Conservation (phyloP, 1,140 invertebrate genomes). For the Probaryconus sp. region DNA sequence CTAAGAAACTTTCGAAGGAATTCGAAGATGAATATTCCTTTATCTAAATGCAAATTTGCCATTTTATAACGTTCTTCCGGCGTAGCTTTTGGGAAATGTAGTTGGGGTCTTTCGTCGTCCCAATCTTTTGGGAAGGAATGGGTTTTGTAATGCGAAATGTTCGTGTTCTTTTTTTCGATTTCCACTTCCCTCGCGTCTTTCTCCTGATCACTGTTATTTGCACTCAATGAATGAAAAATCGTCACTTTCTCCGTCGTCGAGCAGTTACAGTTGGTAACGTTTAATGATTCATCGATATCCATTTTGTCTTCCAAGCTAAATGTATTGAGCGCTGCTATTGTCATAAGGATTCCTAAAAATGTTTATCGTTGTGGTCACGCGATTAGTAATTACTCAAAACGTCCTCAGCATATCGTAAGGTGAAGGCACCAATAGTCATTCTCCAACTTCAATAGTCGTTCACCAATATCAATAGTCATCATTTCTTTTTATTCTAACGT, state of each 20-base stretch:
- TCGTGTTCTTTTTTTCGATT: conserved; percentile 63
- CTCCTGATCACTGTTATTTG: conserved; percentile 23
- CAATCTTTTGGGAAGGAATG: conserved; percentile 61
- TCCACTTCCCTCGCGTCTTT: conserved; percentile 33
- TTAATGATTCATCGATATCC: conserved; percentile 39
- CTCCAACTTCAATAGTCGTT: no score
- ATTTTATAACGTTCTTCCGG: conserved; percentile 74
- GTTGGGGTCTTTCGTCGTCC: conserved; percentile 61
- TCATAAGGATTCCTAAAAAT: conserved; percentile 56
- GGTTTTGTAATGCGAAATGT: conserved; percentile 68
- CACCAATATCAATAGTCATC: no score
- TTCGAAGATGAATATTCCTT: conserved; percentile 78
- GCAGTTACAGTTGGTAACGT: conserved; percentile 65
- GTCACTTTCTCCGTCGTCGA: conserved; percentile 64
- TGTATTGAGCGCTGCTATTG: conserved; percentile 37
- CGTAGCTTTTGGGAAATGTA: conserved; percentile 71
- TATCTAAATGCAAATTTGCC: conserved; percentile 77
- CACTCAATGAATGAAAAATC: conserved; percentile 56
- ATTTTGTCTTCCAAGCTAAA: conserved; percentile 48
- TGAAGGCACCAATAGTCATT: no score
- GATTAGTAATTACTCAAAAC: neutral
- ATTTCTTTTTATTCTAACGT: no score
- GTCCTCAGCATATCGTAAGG: neutral
- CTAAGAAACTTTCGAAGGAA: conserved; percentile 79
- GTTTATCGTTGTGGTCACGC: neutral